These are phyloP conservation scores for Papilio demoleus DNA, from an alignment of 2,888 invertebrate species.

Conservation along the genomic window DNA sequence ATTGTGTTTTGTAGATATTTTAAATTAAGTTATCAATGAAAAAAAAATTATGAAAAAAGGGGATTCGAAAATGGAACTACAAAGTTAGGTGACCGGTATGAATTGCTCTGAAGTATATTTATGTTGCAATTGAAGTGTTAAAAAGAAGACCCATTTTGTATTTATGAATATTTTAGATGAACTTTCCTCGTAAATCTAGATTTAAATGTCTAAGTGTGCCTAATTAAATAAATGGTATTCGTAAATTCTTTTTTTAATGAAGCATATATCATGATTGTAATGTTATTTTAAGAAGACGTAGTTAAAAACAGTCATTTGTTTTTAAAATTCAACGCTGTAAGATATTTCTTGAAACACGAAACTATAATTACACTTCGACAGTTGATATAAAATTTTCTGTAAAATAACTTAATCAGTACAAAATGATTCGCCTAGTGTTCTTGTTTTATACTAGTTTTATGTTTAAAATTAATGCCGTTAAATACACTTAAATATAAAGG, in stretches of 20 bases:
- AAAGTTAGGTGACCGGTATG: no score
- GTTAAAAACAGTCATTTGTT: neutral
- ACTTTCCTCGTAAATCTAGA: neutral
- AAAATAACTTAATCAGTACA: neutral
- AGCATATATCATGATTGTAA: neutral
- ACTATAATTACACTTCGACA: neutral
- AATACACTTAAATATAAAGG: neutral
- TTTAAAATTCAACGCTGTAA: neutral
- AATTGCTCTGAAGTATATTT: no score
- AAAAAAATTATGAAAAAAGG: no score
- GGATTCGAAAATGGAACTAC: no score
- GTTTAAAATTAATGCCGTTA: neutral
- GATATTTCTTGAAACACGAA: neutral
- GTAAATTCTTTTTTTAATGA: neutral
- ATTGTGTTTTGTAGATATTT: no score
- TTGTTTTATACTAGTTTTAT: neutral
- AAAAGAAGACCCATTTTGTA: neutral
- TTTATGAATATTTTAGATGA: neutral
- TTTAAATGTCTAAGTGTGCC: neutral
- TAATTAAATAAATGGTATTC: neutral
- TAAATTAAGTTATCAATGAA: no score
- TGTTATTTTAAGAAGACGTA: neutral
- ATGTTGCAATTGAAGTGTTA: neutral
- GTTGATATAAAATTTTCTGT: neutral
- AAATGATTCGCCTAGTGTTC: neutral